These are phyloP conservation scores for Pentalonia nigronervosa DNA, from an alignment of 1,140 invertebrate genomes.

Conservation along the genomic window DNA sequence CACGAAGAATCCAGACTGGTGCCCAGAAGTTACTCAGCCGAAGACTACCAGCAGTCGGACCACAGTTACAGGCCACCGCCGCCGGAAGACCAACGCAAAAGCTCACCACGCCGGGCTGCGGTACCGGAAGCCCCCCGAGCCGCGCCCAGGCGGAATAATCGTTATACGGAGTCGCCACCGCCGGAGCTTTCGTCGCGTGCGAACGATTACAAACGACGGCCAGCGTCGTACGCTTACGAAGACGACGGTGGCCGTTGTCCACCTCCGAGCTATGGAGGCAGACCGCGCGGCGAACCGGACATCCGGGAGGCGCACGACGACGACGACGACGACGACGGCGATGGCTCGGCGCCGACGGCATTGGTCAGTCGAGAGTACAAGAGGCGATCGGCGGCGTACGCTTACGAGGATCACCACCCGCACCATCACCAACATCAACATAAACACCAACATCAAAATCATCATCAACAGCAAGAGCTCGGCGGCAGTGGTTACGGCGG, in stretches of 20 bases:
- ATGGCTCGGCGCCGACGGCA: background rate
- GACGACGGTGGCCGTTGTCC: slow-evolving; percentile 28
- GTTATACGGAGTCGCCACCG: background rate
- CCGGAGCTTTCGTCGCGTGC: background rate
- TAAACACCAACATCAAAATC: slow-evolving; percentile 1
- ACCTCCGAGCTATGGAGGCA: background rate
- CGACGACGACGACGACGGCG: background rate
- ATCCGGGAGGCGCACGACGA: background rate
- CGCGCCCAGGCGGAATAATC: slow-evolving; percentile 47
- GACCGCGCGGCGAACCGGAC: background rate
- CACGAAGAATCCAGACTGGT: slow-evolving; percentile 39
- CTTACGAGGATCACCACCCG: slow-evolving; percentile 38
- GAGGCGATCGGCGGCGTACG: slow-evolving; percentile 49
- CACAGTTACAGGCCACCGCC: slow-evolving; percentile 56
- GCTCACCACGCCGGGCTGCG: background rate
- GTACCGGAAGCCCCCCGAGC: slow-evolving; percentile 31
- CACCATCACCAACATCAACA: background rate
- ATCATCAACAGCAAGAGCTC: background rate
- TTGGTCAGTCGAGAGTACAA: background rate
- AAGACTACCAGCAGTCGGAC: slow-evolving; percentile 42
- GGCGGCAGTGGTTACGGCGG: background rate
- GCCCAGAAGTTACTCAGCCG: slow-evolving; percentile 55
- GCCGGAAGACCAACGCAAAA: background rate
- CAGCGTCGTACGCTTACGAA: slow-evolving; percentile 51
- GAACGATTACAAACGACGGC: slow-evolving; percentile 37